These are phyloP conservation scores for Nothura maculosa DNA, from an alignment of 2,797 vertebrate genomes.

Conservation along the genomic window DNA sequence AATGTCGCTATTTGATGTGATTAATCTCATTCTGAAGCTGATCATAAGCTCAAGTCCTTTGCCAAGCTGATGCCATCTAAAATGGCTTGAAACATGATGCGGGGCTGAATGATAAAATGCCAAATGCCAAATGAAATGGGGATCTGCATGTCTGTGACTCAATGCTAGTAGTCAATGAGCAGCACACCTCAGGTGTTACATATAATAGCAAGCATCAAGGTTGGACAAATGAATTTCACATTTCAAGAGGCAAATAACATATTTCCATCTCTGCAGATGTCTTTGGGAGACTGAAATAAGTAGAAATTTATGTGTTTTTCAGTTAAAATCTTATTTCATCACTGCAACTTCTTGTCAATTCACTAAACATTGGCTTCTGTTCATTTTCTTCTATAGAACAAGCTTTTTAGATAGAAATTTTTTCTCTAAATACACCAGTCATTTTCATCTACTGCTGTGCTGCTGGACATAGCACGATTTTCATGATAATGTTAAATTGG, in stretches of 20 bases:
- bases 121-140: not conserved
- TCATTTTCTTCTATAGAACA: not conserved
- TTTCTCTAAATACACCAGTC: not conserved
- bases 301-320: not conserved
- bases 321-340: not conserved
- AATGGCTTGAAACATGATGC: not conserved
- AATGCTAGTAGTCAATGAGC: not conserved
- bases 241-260: no score
- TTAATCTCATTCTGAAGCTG: not conserved
- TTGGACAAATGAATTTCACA: not conserved
- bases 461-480: not conserved
- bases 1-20: not conserved
- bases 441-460: not conserved
- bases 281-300: not conserved
- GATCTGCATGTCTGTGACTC: not conserved
- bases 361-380: not conserved
- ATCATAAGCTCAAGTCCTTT: not conserved
- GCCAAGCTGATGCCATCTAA: not conserved
- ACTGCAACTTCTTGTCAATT: not conserved
- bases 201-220: not conserved
- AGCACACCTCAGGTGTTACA: not conserved
- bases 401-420: not conserved
- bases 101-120: not conserved
- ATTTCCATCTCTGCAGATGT: not conserved
- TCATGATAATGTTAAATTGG: not conserved